Percentiles rank a stretch among this genome's conserved stretches.
These are phyloP conservation scores for Pelmatolapia mariae DNA, from an alignment of 2,113 vertebrate genomes.

Conservation along the genomic window DNA sequence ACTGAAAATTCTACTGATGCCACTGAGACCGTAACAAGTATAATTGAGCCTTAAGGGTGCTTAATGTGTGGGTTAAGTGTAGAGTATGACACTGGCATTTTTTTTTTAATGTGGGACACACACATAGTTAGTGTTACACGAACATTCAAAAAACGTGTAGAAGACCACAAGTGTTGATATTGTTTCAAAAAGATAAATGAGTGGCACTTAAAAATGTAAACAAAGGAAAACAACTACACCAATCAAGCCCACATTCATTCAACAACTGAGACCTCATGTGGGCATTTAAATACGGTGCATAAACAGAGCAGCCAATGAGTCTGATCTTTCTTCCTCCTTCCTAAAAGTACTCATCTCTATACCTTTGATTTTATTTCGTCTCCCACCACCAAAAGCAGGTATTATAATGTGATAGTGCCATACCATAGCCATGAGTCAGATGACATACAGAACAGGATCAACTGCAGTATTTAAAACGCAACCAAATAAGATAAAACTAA, in stretches of 20 bases:
- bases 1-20: conserved; percentile 39
- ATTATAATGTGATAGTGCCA: background rate
- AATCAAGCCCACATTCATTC: background rate
- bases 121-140: background rate
- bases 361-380: accelerated
- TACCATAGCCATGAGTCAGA: background rate
- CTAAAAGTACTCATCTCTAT: background rate
- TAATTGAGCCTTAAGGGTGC: conserved; percentile 67
- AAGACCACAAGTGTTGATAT: background rate
- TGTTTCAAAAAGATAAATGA: background rate
- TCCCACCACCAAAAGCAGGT: background rate
- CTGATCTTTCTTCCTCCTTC: background rate
- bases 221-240: background rate
- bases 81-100: background rate
- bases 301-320: background rate
- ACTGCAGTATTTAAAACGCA: background rate
- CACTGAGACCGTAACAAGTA: conserved; percentile 43
- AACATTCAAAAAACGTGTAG: background rate
- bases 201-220: background rate
- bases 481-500: background rate
- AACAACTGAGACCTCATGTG: background rate
- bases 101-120: conserved; percentile 14
- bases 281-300: background rate
- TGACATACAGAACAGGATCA: background rate
- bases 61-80: conserved; percentile 30